Conservation (phyloP, 2,797 vertebrate species). For the Leontopithecus rosalia region DNA sequence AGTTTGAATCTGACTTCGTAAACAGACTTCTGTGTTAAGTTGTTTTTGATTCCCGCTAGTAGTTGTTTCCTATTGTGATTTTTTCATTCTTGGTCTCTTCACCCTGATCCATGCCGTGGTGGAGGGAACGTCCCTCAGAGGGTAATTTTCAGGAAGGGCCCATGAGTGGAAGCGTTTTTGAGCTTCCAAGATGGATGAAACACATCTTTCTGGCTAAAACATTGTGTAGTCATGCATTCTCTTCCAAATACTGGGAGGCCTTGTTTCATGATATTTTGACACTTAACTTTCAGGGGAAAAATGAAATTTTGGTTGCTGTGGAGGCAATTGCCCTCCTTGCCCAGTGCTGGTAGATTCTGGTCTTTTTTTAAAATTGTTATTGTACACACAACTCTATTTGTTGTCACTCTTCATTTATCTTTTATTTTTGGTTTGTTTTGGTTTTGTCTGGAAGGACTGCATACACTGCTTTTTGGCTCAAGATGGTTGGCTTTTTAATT, state of each 20-base stretch:
- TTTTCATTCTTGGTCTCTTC: not conserved
- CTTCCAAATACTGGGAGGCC: not conserved
- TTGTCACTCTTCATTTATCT: not conserved
- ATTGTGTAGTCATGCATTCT: accelerated
- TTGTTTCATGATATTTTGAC: not conserved
- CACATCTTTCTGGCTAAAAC: not conserved
- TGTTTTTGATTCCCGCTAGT: no score
- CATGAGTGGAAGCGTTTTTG: accelerated
- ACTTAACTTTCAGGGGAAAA: not conserved
- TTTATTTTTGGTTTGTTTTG: not conserved
- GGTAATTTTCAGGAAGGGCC: not conserved
- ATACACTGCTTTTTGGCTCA: not conserved
- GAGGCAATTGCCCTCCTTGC: no score
- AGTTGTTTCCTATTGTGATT: accelerated
- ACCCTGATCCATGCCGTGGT: accelerated
- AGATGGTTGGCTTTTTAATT: not conserved
- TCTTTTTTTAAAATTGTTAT: not conserved
- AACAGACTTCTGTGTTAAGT: not conserved
- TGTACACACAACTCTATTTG: not conserved
- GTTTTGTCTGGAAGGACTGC: no score
- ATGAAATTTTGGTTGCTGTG: not conserved
- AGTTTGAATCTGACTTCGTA: not conserved
- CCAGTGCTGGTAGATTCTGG: not conserved
- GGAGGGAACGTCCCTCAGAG: not conserved
- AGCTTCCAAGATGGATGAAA: no score